phyloP scores from a whole-genome alignment of 2,888 invertebrate species.

The Athrips mouffetella region DNA sequence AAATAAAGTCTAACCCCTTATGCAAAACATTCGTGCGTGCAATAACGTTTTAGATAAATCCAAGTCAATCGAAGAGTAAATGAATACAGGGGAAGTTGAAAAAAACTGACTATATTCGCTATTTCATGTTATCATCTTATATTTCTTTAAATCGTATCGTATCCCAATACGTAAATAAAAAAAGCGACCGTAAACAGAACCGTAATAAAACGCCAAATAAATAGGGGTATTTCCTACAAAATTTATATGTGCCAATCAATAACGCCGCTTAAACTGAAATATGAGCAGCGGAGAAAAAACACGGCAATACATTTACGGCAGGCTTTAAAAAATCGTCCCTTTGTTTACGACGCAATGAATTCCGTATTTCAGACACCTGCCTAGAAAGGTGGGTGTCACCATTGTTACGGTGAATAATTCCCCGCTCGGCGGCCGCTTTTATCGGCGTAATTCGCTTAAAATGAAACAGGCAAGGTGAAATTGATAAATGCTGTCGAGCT shows the following conservation, averaged over 20 bases:
- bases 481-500: constrained; percentile 48
- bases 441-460: constrained; percentile 53
- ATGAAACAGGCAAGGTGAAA: constrained; percentile 52
- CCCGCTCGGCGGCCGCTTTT: constrained; percentile 39
- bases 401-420: constrained; percentile 63
- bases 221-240: constrained; percentile 19
- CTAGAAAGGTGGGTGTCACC: constrained; percentile 51
- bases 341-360: constrained; percentile 70
- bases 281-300: constrained; percentile 32
- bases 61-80: too few relatives aligned
- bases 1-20: too few relatives aligned
- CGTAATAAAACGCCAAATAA: constrained; percentile 13
- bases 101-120: too few relatives aligned
- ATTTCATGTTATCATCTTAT: too few relatives aligned
- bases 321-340: constrained; percentile 56
- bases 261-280: constrained; percentile 39
- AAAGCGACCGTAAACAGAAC: neutral
- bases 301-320: constrained; percentile 35
- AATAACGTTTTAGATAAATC: too few relatives aligned
- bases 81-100: too few relatives aligned
- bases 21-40: too few relatives aligned
- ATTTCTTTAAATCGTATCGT: too few relatives aligned
- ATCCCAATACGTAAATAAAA: neutral
- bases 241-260: constrained; percentile 26
- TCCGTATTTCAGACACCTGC: constrained; percentile 61